These are phyloP conservation scores for Scrobipalpa atriplicella DNA, from an alignment of 2,888 invertebrate species.

Conservation along the genomic window DNA sequence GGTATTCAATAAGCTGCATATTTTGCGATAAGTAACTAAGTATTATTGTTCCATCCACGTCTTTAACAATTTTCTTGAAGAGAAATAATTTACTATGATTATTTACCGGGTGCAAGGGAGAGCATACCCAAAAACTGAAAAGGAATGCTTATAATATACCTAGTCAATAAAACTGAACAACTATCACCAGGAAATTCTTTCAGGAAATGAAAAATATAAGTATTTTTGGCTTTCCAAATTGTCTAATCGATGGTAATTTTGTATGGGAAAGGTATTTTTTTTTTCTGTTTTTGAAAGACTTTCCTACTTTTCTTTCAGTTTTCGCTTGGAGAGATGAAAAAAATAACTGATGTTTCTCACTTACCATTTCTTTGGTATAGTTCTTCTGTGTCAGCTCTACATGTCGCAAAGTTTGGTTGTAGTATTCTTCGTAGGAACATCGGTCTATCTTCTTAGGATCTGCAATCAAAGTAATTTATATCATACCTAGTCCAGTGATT, in stretches of 20 bases:
- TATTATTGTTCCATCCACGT: not conserved
- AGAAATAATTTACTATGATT: not conserved
- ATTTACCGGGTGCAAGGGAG: not conserved
- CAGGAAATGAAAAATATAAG: too few relatives aligned
- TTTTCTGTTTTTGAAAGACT: not conserved
- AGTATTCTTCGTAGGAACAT: constrained; percentile 90
- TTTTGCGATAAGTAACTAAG: not conserved
- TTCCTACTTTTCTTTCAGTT: not conserved
- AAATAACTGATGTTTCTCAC: too few relatives aligned
- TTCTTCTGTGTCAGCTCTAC: constrained; percentile 79
- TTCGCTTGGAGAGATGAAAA: too few relatives aligned
- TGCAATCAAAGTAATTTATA: constrained; percentile 54
- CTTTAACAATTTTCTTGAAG: not conserved
- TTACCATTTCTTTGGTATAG: constrained; percentile 78
- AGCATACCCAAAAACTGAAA: not conserved
- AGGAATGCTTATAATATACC: too few relatives aligned
- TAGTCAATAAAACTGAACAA: too few relatives aligned
- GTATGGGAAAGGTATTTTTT: too few relatives aligned
- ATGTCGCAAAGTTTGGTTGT: constrained; percentile 86
- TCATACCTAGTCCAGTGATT: too few relatives aligned
- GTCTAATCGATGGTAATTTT: too few relatives aligned
- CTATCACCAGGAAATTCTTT: too few relatives aligned
- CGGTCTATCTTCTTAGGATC: constrained; percentile 81
- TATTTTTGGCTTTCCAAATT: too few relatives aligned
- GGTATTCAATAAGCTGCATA: not conserved